These are phyloP conservation scores for Drosophila lacicola DNA, from an alignment of 2,888 invertebrate genomes.

Conservation along the genomic window DNA sequence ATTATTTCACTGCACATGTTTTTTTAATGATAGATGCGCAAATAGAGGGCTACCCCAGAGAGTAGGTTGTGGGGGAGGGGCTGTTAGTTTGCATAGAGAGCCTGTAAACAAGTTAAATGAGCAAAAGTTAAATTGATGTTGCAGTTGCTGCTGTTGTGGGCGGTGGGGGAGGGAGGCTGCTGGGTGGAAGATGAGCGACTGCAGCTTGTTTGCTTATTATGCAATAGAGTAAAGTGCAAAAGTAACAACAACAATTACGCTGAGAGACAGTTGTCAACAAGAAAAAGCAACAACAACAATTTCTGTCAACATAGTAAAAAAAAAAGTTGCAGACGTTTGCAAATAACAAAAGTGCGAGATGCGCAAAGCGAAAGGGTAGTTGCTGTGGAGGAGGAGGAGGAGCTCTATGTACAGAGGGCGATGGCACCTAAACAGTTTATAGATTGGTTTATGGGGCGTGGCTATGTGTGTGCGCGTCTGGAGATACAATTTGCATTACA, in stretches of 20 bases:
- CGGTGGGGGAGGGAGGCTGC: background rate
- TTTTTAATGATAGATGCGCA: conserved; percentile 19
- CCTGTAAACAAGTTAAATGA: conserved; percentile 32
- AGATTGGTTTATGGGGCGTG: conserved; percentile 18
- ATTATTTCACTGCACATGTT: conserved; percentile 16
- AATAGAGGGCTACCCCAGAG: background rate
- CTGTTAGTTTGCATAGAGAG: conserved; percentile 3
- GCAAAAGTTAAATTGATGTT: conserved; percentile 58
- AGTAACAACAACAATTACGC: conserved; percentile 31
- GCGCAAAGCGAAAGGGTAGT: conserved; percentile 31
- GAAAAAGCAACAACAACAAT: conserved; percentile 17
- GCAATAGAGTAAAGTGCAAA: conserved; percentile 72
- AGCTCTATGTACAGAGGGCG: conserved; percentile 7
- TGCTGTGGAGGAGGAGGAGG: background rate
- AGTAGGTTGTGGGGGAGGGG: background rate
- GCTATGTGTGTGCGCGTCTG: conserved; percentile 1
- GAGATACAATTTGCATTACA: conserved; percentile 12
- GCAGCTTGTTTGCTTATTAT: conserved; percentile 55
- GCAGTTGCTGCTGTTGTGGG: conserved; percentile 30
- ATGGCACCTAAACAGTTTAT: conserved; percentile 20
- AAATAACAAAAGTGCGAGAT: conserved; percentile 40
- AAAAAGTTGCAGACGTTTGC: conserved; percentile 27
- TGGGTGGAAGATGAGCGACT: conserved; percentile 3
- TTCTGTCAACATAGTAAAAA: conserved; percentile 27
- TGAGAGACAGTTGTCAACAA: conserved; percentile 41